Conservation (phyloP, 2,797 vertebrate species). For the Melanotaenia parkinsoni region DNA sequence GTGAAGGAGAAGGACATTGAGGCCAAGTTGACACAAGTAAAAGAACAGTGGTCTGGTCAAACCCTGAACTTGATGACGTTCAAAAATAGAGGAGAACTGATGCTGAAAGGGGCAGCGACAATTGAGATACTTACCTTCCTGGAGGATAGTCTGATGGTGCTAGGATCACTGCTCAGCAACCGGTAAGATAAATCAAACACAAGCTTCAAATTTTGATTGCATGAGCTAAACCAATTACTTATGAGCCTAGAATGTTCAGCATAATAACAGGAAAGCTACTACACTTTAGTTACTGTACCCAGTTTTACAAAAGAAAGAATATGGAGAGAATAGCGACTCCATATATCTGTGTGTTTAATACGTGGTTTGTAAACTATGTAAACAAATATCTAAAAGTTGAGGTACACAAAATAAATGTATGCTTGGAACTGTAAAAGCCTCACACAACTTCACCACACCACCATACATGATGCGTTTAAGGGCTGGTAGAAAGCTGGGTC, state of each 20-base stretch:
- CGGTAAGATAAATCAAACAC: slow-evolving; percentile 78
- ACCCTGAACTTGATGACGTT: slow-evolving; percentile 85
- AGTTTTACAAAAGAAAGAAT: no score
- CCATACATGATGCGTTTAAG: no score
- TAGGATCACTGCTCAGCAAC: slow-evolving; percentile 90
- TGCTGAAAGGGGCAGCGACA: slow-evolving; percentile 86
- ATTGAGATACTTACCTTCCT: slow-evolving; percentile 86
- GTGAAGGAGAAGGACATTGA: slow-evolving; percentile 93
- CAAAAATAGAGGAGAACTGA: slow-evolving; percentile 91
- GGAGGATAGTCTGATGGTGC: slow-evolving; percentile 92
- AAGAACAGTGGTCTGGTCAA: slow-evolving; percentile 87
- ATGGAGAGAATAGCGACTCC: no score
- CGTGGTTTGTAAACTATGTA: no score
- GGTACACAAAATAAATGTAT: no score
- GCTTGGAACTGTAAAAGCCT: no score
- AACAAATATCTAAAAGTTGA: no score
- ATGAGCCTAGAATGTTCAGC: background rate
- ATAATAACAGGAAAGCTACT: background rate
- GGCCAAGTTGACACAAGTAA: slow-evolving; percentile 90
- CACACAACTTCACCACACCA: no score
- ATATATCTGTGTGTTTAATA: no score
- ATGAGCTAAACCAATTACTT: accelerated
- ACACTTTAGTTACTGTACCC: background rate
- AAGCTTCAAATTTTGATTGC: background rate
- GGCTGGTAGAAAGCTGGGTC: no score